phyloP scores from a whole-genome alignment of 2,113 vertebrate genomes.

The Ramphastos sulfuratus region DNA sequence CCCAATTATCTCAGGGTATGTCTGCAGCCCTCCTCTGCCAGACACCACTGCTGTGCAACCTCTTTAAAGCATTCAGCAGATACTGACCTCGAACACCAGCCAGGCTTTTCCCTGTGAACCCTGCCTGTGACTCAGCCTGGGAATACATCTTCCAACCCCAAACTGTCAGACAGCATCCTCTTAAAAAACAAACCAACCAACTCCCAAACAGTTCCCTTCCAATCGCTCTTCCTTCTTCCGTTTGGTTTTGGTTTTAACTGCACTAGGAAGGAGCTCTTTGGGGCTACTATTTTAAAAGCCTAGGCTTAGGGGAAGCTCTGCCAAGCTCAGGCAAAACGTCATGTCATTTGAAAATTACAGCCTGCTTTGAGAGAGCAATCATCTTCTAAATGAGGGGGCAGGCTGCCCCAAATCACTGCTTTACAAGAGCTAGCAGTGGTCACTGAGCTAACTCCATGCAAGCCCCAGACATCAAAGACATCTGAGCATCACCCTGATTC shows the following conservation, averaged over 20 bases:
- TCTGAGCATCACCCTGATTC: not conserved
- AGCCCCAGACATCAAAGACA: not conserved
- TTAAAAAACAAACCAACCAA: not conserved
- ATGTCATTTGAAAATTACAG: conserved; percentile 57
- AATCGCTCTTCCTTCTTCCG: conserved; percentile 14
- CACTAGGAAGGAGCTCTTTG: conserved; percentile 6
- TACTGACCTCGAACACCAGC: conserved; percentile 1
- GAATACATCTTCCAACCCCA: conserved; percentile 41
- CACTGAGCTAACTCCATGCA: not conserved
- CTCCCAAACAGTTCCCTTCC: conserved; percentile 4
- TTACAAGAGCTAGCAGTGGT: fast-evolving
- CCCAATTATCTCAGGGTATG: not conserved
- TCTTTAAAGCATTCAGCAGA: not conserved
- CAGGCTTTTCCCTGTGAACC: not conserved
- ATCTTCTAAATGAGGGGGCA: conserved; percentile 30
- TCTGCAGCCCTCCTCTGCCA: not conserved
- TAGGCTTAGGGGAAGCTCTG: conserved; percentile 1
- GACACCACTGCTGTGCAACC: not conserved
- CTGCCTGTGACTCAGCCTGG: conserved; percentile 10
- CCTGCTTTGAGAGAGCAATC: not conserved
- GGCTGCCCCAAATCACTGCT: not conserved
- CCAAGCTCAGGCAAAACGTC: conserved; percentile 47
- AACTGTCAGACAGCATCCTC: conserved; percentile 16
- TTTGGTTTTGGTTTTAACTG: conserved; percentile 5
- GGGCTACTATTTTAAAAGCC: conserved; percentile 32